Evolutionary conservation across 2,797 vertebrate genomes (phyloP).

Genomic region (Morus bassanus): DNA sequence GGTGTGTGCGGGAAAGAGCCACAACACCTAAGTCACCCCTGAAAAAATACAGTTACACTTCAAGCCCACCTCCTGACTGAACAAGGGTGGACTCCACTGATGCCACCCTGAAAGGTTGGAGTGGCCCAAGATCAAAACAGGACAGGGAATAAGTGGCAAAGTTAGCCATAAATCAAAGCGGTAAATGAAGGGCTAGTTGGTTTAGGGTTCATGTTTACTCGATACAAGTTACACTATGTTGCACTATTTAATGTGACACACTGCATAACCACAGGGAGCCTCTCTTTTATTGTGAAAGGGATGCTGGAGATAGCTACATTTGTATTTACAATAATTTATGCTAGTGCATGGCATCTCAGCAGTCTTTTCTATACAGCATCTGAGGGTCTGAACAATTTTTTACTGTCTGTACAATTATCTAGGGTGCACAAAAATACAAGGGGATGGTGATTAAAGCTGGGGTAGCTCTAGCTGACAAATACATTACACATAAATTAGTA

Average conservation of each 20-base stretch:
- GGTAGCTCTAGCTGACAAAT: slow-evolving; percentile 44
- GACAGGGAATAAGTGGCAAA: neutral
- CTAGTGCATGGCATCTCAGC: neutral
- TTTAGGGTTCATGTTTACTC: neutral
- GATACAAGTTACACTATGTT: neutral
- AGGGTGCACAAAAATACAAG: neutral
- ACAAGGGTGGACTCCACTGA: neutral
- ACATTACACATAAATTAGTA: slow-evolving; percentile 49
- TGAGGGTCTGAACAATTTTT: slow-evolving; percentile 38
- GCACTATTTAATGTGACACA: neutral
- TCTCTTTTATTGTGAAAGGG: neutral
- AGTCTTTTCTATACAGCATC: slow-evolving; percentile 45
- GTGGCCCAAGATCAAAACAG: neutral
- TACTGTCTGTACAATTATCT: slow-evolving; percentile 33
- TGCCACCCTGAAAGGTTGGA: neutral
- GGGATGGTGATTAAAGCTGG: slow-evolving; percentile 24
- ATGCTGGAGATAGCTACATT: neutral
- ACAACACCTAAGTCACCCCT: neutral
- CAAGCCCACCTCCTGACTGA: neutral
- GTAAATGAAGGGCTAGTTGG: neutral
- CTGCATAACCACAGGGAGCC: neutral
- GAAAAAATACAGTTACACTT: neutral
- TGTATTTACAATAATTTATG: slow-evolving; percentile 56
- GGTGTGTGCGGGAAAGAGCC: neutral
- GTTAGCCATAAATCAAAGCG: neutral